Conservation (phyloP, 2,888 invertebrate species). For the Polymixis flavicincta region DNA sequence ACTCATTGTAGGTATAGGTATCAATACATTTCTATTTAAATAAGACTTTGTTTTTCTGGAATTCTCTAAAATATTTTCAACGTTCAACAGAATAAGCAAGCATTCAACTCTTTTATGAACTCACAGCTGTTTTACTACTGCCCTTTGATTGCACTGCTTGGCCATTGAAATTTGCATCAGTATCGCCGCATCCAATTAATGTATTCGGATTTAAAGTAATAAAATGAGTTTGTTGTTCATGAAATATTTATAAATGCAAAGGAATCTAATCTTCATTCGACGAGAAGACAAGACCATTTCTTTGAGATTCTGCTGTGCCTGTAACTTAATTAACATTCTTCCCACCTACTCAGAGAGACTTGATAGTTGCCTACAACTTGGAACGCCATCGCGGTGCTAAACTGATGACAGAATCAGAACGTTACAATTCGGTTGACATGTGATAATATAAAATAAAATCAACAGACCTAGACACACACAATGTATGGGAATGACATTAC, state of each 20-base stretch:
- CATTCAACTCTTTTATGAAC: too few relatives aligned
- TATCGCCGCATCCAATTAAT: slow-evolving; percentile 31
- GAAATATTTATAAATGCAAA: slow-evolving; percentile 36
- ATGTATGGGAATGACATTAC: too few relatives aligned
- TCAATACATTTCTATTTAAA: background rate
- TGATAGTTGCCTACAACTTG: background rate
- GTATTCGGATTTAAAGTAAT: slow-evolving; percentile 30
- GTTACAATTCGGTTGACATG: background rate
- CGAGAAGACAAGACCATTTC: background rate
- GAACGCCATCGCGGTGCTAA: background rate
- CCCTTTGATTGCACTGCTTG: background rate
- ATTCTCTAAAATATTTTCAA: background rate
- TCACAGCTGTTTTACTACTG: slow-evolving; percentile 4
- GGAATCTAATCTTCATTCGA: slow-evolving; percentile 14
- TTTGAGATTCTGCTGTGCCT: background rate
- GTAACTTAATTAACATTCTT: slow-evolving; percentile 27
- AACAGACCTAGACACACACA: too few relatives aligned
- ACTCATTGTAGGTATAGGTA: background rate
- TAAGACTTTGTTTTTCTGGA: background rate
- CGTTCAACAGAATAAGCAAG: background rate
- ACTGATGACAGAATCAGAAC: background rate
- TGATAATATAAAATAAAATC: background rate
- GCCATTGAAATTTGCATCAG: slow-evolving; percentile 36
- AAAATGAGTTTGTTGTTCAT: slow-evolving; percentile 36
- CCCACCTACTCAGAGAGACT: background rate